A percentile compares a stretch with the other conserved stretches of the same genome.
These are phyloP conservation scores for Cololabis saira DNA, from an alignment of 2,113 vertebrate genomes.

Conservation along the genomic window DNA sequence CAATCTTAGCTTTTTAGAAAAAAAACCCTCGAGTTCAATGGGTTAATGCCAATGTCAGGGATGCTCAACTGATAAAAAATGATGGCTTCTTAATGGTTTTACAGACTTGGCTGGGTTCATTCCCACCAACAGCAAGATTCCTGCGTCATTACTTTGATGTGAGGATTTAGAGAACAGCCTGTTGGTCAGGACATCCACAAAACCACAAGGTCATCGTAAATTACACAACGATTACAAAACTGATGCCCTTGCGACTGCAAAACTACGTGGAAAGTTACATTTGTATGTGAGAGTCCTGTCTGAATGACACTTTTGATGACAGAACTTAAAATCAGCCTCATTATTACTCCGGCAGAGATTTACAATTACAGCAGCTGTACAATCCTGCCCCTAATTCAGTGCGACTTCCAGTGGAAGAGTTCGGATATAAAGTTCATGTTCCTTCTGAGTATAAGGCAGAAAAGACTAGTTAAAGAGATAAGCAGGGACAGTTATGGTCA, in stretches of 20 bases:
- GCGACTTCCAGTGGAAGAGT: slow-evolving; percentile 1
- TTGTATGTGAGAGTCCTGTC: too few species aligned
- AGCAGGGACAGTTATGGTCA: slow-evolving; percentile 12
- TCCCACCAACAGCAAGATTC: background rate
- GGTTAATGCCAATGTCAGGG: background rate
- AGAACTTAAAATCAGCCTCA: slow-evolving; percentile 27
- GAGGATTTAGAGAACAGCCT: slow-evolving; percentile 5
- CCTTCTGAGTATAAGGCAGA: background rate
- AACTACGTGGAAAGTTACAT: too few species aligned
- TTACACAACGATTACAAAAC: background rate
- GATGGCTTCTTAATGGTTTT: background rate
- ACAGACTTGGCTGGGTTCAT: background rate
- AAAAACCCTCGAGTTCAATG: background rate
- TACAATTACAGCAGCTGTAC: too few species aligned
- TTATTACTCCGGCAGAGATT: too few species aligned
- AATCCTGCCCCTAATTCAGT: background rate
- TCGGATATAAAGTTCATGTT: slow-evolving; percentile 7
- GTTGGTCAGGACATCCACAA: background rate
- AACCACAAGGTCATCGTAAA: background rate
- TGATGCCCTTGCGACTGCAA: too few species aligned
- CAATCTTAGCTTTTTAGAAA: too few species aligned
- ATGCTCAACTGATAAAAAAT: background rate
- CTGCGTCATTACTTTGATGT: background rate
- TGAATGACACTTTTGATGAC: background rate
- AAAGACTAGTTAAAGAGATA: background rate